These are phyloP conservation scores for Exaiptasia diaphana DNA, from an alignment of 64 coral and sea anemone species.

Conservation along the genomic window DNA sequence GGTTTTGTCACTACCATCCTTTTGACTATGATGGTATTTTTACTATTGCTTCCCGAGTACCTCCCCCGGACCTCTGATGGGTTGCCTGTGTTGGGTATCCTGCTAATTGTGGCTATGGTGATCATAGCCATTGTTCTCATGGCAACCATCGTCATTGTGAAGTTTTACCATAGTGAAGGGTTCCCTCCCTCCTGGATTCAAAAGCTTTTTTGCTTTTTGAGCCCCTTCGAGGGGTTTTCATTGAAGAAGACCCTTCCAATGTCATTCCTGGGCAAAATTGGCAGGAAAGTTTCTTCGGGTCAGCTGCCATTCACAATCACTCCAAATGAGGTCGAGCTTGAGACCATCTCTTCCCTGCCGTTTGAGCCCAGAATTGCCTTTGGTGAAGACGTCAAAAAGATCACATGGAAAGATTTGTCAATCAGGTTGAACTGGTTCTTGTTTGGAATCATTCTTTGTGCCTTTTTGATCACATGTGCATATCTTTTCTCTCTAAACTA, in stretches of 20 bases:
- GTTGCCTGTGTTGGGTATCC: slow-evolving; percentile 39
- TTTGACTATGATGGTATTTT: slow-evolving; percentile 12
- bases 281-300: neutral
- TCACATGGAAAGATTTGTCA: slow-evolving; percentile 24
- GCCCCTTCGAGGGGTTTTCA: too few species aligned
- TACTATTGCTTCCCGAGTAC: neutral
- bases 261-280: neutral
- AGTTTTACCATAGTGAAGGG: slow-evolving; percentile 19
- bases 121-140: slow-evolving; percentile 27
- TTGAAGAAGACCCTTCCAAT: too few species aligned
- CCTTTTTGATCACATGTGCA: too few species aligned
- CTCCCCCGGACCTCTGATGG: slow-evolving; percentile 44
- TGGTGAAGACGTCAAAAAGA: neutral
- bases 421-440: slow-evolving; percentile 11
- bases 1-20: slow-evolving; percentile 62
- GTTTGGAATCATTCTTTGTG: neutral
- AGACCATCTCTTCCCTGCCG: too few species aligned
- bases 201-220: neutral
- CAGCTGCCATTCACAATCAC: neutral
- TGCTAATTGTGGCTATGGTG: slow-evolving; percentile 25
- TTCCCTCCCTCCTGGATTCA: neutral
- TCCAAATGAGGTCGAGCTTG: too few species aligned
- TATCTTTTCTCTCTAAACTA: too few species aligned
- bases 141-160: slow-evolving; percentile 22
- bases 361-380: too few species aligned